These are phyloP conservation scores for Blastobasis adustella DNA, from an alignment of 2,888 invertebrate species.

Conservation along the genomic window DNA sequence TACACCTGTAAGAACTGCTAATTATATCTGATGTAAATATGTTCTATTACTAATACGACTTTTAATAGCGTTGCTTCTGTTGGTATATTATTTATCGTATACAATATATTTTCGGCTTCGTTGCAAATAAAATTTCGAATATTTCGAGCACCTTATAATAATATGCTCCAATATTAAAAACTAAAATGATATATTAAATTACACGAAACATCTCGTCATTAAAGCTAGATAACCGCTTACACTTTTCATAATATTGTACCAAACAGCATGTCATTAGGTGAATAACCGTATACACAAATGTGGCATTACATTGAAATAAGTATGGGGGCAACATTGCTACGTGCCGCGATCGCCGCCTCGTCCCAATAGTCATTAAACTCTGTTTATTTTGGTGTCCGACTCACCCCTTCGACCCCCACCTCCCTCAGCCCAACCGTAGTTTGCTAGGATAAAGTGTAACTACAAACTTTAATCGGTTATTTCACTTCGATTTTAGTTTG, in stretches of 20 bases:
- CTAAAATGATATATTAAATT: too few species aligned
- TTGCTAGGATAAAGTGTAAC: slow-evolving; percentile 11
- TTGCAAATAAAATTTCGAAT: too few species aligned
- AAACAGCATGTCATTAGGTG: too few species aligned
- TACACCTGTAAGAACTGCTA: too few species aligned
- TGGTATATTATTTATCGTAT: too few species aligned
- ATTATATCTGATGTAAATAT: too few species aligned
- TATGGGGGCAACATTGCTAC: slow-evolving; percentile 16
- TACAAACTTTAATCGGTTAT: slow-evolving; percentile 10
- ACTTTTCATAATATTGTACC: not conserved
- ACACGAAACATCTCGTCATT: too few species aligned
- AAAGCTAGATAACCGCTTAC: not conserved
- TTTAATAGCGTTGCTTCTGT: too few species aligned
- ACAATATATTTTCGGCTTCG: too few species aligned
- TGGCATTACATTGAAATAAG: slow-evolving; percentile 2
- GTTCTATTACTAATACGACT: too few species aligned
- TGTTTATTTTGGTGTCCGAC: slow-evolving; percentile 34
- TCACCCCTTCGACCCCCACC: slow-evolving; percentile 15
- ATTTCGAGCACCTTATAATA: too few species aligned
- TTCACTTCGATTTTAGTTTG: slow-evolving; percentile 4
- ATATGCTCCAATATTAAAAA: too few species aligned
- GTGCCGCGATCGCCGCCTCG: slow-evolving; percentile 22
- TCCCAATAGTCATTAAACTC: slow-evolving; percentile 43
- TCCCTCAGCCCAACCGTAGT: slow-evolving; percentile 14
- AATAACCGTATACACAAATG: not conserved